Conservation (phyloP, 2,797 vertebrate genomes). For the Sebastes dallii region DNA sequence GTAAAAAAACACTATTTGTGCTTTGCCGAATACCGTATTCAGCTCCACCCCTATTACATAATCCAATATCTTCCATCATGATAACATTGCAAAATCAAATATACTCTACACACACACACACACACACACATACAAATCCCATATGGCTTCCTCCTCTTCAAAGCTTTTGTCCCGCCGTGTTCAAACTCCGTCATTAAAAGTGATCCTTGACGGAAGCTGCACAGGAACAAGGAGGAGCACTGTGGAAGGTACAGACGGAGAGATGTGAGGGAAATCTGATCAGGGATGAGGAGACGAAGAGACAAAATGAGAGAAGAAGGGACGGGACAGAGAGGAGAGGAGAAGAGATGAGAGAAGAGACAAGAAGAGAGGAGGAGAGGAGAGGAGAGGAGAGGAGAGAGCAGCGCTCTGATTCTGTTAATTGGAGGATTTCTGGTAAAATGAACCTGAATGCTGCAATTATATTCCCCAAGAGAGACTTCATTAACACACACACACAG, state of each 20-base stretch:
- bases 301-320: background rate
- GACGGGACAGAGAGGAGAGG: background rate
- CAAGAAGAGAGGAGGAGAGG: background rate
- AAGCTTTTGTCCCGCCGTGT: conserved; percentile 20
- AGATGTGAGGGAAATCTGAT: conserved; percentile 16
- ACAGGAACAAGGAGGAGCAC: conserved; percentile 12
- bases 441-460: conserved; percentile 35
- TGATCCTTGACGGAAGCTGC: conserved; percentile 38
- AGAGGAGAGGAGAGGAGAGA: conserved; percentile 8
- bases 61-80: background rate
- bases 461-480: conserved; percentile 8
- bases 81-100: background rate
- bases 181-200: conserved; percentile 53
- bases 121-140: background rate
- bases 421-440: conserved; percentile 47
- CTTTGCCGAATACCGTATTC: background rate
- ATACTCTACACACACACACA: background rate
- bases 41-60: background rate
- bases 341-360: background rate
- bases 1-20: background rate
- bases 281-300: conserved; percentile 5
- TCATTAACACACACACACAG: background rate
- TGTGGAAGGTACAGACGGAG: background rate
- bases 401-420: conserved; percentile 32
- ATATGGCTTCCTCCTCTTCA: conserved; percentile 22